Conservation (phyloP, 2,888 invertebrate genomes). For the Brachylomia viminalis region DNA sequence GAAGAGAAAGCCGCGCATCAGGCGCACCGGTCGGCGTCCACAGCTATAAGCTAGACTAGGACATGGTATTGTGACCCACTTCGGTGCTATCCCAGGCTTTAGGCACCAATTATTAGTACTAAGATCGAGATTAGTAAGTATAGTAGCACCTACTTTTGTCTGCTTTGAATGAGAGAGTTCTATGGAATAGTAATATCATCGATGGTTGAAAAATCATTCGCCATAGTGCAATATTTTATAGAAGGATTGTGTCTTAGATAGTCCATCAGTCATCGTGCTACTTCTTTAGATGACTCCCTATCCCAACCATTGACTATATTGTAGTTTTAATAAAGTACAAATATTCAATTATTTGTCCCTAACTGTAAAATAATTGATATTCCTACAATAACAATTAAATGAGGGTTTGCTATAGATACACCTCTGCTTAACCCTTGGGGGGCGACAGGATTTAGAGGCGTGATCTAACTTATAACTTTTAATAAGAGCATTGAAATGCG, state of each 20-base stretch:
- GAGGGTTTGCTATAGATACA: background rate
- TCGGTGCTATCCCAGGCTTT: conserved; percentile 31
- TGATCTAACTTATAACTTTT: background rate
- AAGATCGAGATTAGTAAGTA: background rate
- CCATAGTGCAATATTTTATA: background rate
- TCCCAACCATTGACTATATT: too few relatives aligned
- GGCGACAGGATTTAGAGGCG: background rate
- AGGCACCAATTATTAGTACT: conserved; percentile 19
- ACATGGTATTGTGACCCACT: conserved; percentile 63
- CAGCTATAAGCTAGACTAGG: conserved; percentile 62
- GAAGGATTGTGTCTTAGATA: background rate
- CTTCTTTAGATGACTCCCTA: too few relatives aligned
- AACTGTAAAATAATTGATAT: background rate
- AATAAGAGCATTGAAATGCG: background rate
- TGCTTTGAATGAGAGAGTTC: background rate
- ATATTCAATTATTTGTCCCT: background rate
- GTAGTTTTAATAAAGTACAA: background rate
- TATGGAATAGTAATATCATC: background rate
- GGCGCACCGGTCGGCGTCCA: conserved; percentile 59
- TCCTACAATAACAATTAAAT: background rate
- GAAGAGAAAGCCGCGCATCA: conserved; percentile 73
- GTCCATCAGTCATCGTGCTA: background rate
- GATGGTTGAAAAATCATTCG: background rate
- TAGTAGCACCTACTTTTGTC: background rate
- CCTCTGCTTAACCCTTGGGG: background rate